These are phyloP conservation scores for Bufotes viridis DNA, from an alignment of 2,797 vertebrate genomes.

Conservation along the genomic window DNA sequence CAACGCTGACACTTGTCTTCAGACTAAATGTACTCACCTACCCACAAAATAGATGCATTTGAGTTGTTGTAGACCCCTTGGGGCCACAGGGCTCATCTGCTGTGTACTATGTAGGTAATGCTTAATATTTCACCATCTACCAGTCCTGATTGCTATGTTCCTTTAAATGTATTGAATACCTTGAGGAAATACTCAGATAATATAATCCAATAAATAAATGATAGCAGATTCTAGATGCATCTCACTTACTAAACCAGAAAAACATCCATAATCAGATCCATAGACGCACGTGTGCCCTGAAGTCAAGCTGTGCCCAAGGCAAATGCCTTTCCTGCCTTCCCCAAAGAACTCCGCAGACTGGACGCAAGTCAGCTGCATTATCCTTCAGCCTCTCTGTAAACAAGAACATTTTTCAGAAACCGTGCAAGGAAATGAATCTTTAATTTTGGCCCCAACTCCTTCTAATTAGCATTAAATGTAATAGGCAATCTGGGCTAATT, in stretches of 20 bases:
- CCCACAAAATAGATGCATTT: no score
- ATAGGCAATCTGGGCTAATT: conserved; percentile 19
- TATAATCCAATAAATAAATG: background rate
- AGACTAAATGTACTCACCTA: no score
- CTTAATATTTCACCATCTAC: background rate
- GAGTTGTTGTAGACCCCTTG: no score
- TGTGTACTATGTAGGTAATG: no score
- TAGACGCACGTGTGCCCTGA: background rate
- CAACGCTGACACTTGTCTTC: no score
- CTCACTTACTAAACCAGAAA: background rate
- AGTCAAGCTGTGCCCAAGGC: conserved; percentile 15
- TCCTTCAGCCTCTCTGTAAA: conserved; percentile 13
- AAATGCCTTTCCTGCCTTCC: conserved; percentile 9
- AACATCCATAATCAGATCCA: background rate
- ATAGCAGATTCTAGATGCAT: background rate
- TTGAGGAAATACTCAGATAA: background rate
- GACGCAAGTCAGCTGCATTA: conserved; percentile 6
- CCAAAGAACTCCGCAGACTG: background rate
- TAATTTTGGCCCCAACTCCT: conserved; percentile 2
- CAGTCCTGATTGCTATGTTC: background rate
- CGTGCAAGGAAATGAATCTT: background rate
- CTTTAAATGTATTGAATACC: background rate
- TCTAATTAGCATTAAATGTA: conserved; percentile 28
- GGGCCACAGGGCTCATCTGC: no score
- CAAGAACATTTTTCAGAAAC: conserved; percentile 11